Evolutionary conservation across 92 coral and sea anemone genomes (phyloP), one percentile per base, ranked within the genome.

Genomic region (Epizoanthus illoricatus): DNA sequence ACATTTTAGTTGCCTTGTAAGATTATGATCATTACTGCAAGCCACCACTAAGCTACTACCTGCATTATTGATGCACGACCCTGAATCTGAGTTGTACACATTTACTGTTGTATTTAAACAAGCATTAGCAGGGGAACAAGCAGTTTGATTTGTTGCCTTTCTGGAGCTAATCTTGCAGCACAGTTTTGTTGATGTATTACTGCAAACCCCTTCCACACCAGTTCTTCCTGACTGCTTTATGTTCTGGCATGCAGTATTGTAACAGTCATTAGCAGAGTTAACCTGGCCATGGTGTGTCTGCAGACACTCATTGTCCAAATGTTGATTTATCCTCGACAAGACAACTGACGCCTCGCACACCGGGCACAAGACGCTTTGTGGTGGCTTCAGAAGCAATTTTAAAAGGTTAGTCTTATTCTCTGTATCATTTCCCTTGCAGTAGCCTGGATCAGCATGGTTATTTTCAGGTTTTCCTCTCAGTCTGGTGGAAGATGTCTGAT

Each of bases 281-380:
- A 55, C 62, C 70, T 36, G 12, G 36, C 61, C 13, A 68, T 17
- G 33, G 74, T 39, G 64, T 12, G 67, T 24, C 73, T 67, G 71
- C 71, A 60, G 73, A 80, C 98, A 94, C 41, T 43, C 92, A 47
- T 69, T 75, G 85, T 97, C 99, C 85, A 97, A 91, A 84, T 97
- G 98, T 64, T 83, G 76, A 73, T 97, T 97, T 68, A 97, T 97
- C 40, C 80, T 81, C 11, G 89, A 57, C 36, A 87, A 61, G 13
- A 87, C 73, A 64, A 93, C 94, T 49, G 82, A 21, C 28, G 45
- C 67, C n/a, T 70, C 59, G 68, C 99, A 97, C 19, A 86, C 70
- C 9, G 99, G 99, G n/a, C 99, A 96, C 0, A 78, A 45, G 7
- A 93, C 93, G 17, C 54, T 74, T 33, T 82, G 81, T 2, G 80